These are phyloP conservation scores for Phallusia fumigata DNA, from an alignment of 23 tunicate genomes.

Conservation along the genomic window DNA sequence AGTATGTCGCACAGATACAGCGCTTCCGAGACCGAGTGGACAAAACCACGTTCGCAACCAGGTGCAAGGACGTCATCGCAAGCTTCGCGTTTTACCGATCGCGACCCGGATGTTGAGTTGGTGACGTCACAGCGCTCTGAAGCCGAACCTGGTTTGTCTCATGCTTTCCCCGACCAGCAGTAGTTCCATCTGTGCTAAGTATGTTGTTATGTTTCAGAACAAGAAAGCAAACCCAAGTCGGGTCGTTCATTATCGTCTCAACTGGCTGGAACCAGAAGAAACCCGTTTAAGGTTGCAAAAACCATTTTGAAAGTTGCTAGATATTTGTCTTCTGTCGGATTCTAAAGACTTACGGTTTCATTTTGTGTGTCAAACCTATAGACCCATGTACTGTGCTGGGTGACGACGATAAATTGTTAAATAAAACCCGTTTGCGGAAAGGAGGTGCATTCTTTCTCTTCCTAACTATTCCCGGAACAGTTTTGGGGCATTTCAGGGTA, in stretches of 20 bases:
- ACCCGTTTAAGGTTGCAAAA: slow-evolving; percentile 55
- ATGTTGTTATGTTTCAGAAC: not conserved
- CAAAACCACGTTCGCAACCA: not conserved
- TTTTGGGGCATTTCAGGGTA: too few relatives aligned
- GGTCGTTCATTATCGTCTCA: slow-evolving; percentile 49
- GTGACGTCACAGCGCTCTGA: slow-evolving; percentile 16
- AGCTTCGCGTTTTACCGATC: slow-evolving; percentile 1
- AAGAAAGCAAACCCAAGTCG: slow-evolving; percentile 33
- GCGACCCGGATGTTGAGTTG: slow-evolving; percentile 15
- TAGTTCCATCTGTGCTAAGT: too few relatives aligned
- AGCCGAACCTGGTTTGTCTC: not conserved
- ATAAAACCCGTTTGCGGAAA: too few relatives aligned
- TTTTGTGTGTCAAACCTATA: too few relatives aligned
- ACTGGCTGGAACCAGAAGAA: slow-evolving; percentile 47
- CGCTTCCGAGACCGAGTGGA: slow-evolving; percentile 42
- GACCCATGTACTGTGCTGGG: too few relatives aligned
- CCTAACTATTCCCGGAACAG: too few relatives aligned
- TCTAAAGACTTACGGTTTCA: too few relatives aligned
- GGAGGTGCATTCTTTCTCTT: too few relatives aligned
- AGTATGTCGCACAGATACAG: slow-evolving; percentile 36
- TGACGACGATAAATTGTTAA: too few relatives aligned
- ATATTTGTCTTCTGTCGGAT: too few relatives aligned
- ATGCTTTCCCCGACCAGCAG: not conserved
- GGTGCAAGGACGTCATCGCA: not conserved
- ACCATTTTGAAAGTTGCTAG: too few relatives aligned